Evolutionary conservation across 2,888 invertebrate genomes (phyloP), one percentile per base, ranked within the genome.

Genomic region (Ennomos quercinarius): DNA sequence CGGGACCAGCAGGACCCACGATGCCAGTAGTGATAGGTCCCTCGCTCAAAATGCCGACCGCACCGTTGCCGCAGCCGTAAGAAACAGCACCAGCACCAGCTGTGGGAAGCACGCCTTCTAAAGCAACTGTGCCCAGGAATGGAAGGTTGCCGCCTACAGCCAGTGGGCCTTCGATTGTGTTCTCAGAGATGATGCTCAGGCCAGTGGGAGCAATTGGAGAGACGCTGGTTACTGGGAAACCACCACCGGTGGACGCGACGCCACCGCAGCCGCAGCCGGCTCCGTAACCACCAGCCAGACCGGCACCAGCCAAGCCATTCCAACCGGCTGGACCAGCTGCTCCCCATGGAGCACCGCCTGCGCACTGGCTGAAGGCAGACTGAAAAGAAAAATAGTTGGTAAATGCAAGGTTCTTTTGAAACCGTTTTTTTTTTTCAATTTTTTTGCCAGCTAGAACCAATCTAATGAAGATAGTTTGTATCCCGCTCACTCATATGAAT

Each of bases 51-150:
- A 79, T 79, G 2, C 76, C 80, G 1, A 80, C 70, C 8, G 64
- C 57, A 0, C 66, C 68, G 40, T 58, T 71, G 0, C 83, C 82
- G 56, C 83, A 81, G 39, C 78, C 76, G 64, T 84, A 84, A 0
- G 73, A 61, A 10, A 80, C 77, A 5, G 75, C 67, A 17, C 80
- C 81, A n/a, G 75, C 57, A 0, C 85, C 84, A 42, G 70, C 67
- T 0, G 81, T 77, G 3, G 82, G 78, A 2, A 84, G 56, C 3
- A 64, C 59, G 2, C 82, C 83, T 37, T 83, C 80, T 9, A 83
- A 39, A 9, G 60, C 75, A 0, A 78, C 78, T 9, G 78, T 70
- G 4, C 80, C 79, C 2, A 81, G 57, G 70, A 83, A 81, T 1
- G 82, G 85, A 35, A 86, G 61, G 41, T 77, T 73, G 43, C 86